Conservation (phyloP, 2,888 invertebrate genomes). For the Gibbula magus region DNA sequence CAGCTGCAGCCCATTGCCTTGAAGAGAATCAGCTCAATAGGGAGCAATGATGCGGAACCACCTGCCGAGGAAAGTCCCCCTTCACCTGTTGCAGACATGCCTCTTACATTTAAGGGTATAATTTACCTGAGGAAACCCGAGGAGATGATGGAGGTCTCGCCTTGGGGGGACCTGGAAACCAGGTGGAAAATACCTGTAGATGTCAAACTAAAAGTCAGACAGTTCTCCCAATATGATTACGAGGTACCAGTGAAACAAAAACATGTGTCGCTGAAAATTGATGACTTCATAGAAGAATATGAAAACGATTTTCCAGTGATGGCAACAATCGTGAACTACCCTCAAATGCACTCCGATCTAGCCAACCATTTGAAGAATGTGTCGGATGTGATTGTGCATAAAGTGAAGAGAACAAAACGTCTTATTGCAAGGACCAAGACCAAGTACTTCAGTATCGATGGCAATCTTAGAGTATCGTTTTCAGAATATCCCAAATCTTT, state of each 20-base stretch:
- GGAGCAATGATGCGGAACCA: constrained; percentile 34
- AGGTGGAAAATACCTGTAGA: constrained; percentile 56
- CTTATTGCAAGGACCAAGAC: constrained; percentile 52
- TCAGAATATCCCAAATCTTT: constrained; percentile 54
- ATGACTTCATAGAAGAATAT: constrained; percentile 48
- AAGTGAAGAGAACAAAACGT: constrained; percentile 50
- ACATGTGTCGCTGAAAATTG: constrained; percentile 33
- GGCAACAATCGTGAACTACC: constrained; percentile 51
- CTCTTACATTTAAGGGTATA: constrained; percentile 52
- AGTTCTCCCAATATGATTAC: constrained; percentile 38
- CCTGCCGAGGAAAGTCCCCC: constrained; percentile 42
- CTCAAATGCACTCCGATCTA: constrained; percentile 47
- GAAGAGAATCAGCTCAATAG: constrained; percentile 27
- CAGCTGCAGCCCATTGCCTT: constrained; percentile 29
- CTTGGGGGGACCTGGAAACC: constrained; percentile 49
- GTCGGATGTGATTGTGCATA: constrained; percentile 55
- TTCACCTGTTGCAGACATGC: constrained; percentile 41
- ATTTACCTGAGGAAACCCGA: constrained; percentile 55
- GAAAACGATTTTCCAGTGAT: constrained; percentile 55
- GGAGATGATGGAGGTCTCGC: constrained; percentile 54
- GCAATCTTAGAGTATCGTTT: constrained; percentile 51
- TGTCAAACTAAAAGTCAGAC: constrained; percentile 43
- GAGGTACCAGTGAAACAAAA: constrained; percentile 39
- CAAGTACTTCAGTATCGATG: constrained; percentile 50
- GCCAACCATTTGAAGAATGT: constrained; percentile 47